A percentile compares a stretch with the other conserved stretches of the same genome.
These are phyloP conservation scores for Enhydra lutris DNA, from an alignment of 2,113 vertebrate species.

Conservation along the genomic window DNA sequence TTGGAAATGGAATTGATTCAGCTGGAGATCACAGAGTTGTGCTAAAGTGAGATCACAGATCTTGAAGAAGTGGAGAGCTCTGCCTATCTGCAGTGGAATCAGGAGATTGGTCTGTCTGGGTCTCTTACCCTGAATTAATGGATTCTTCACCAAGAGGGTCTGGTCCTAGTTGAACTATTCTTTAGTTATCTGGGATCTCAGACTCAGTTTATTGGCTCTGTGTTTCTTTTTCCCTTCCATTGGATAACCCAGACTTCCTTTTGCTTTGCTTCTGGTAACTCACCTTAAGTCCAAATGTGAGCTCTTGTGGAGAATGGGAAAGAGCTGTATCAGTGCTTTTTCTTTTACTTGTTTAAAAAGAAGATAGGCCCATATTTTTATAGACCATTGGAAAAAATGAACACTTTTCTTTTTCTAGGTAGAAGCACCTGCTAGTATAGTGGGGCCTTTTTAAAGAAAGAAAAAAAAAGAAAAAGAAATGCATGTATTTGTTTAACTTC, in stretches of 20 bases:
- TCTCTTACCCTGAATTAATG: background rate
- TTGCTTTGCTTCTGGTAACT: background rate
- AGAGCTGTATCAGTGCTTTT: background rate
- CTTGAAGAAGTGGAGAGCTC: background rate
- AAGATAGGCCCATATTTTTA: background rate
- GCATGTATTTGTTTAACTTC: constrained; percentile 25
- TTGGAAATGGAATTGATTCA: background rate
- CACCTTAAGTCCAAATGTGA: background rate
- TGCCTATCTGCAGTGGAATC: background rate
- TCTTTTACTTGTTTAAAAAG: background rate
- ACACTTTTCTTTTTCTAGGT: background rate
- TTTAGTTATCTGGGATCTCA: background rate
- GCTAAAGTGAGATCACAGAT: background rate
- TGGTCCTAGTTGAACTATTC: background rate
- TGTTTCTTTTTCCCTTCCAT: background rate
- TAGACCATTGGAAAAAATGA: background rate
- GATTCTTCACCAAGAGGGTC: background rate
- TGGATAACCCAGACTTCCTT: background rate
- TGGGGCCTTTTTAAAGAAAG: background rate
- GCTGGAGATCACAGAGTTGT: background rate
- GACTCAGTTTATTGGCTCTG: background rate
- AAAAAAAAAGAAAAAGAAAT: background rate
- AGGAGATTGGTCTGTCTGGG: background rate
- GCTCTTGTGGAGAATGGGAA: background rate
- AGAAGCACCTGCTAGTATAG: background rate